Evolutionary conservation across 2,797 vertebrate genomes (phyloP).

Genomic region (Macropodus opercularis): DNA sequence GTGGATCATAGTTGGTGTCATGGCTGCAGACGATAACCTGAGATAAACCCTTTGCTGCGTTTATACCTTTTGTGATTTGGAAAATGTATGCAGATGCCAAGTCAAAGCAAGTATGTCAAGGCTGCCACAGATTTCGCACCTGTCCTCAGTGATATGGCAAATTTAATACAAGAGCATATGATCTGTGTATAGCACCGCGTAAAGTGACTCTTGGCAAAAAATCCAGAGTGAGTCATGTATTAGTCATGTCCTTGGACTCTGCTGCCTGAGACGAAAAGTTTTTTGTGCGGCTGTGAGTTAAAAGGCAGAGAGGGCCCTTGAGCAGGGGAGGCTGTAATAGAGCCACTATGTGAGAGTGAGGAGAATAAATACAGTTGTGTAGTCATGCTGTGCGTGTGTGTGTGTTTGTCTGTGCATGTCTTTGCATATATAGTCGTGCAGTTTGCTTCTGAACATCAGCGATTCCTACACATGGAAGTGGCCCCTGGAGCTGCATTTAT

Average conservation of each 20-base stretch:
- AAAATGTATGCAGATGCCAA: too few species aligned
- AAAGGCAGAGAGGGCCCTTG: conserved; percentile 34
- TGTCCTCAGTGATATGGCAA: background rate
- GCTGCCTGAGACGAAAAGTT: conserved; percentile 26
- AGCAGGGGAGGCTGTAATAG: conserved; percentile 35
- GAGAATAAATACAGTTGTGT: background rate
- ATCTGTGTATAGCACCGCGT: conserved; percentile 8
- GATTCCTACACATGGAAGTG: conserved; percentile 34
- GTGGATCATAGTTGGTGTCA: too few species aligned
- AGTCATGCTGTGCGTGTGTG: conserved; percentile 19
- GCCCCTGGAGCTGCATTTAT: too few species aligned
- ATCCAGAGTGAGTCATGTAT: conserved; percentile 22
- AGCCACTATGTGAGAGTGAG: conserved; percentile 6
- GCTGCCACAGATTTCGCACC: background rate
- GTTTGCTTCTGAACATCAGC: conserved; percentile 62
- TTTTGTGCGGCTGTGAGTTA: conserved; percentile 20
- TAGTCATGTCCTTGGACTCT: conserved; percentile 24
- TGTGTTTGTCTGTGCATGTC: background rate
- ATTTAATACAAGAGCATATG: background rate
- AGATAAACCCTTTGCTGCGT: conserved; percentile 34
- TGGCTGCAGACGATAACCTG: too few species aligned
- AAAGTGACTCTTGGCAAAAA: conserved; percentile 2
- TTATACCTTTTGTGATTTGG: too few species aligned
- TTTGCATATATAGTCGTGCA: too few species aligned
- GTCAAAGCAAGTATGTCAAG: background rate